These are phyloP conservation scores for Oriolus oriolus DNA, from an alignment of 2,113 vertebrate species.

Conservation along the genomic window DNA sequence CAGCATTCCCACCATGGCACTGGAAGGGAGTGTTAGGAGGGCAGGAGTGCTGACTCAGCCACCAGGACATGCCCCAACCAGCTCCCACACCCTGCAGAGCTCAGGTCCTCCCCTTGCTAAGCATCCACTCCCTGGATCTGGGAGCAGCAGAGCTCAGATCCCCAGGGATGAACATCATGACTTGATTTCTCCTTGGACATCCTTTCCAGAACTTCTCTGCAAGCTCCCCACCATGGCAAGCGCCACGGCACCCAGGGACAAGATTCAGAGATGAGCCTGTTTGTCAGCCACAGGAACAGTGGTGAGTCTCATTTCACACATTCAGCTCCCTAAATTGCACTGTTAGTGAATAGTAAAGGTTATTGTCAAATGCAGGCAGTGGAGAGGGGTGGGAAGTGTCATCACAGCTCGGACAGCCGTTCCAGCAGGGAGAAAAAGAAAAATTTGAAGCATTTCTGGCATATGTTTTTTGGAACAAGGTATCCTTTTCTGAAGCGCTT, in stretches of 20 bases:
- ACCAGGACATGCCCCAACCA: not conserved
- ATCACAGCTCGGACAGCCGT: not conserved
- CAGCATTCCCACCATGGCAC: not conserved
- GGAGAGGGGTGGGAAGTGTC: not conserved
- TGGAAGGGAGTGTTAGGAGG: not conserved
- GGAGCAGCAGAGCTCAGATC: not conserved
- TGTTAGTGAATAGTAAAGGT: not conserved
- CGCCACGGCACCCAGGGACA: accelerated
- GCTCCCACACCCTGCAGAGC: constrained; percentile 2
- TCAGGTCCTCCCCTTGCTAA: not conserved
- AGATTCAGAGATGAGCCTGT: not conserved
- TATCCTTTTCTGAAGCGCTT: not conserved
- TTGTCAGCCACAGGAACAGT: not conserved
- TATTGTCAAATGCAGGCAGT: accelerated
- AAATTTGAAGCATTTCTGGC: not conserved
- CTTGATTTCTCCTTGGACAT: not conserved
- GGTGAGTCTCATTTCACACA: not conserved
- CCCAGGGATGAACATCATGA: not conserved
- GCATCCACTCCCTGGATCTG: not conserved
- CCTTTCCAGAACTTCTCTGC: not conserved
- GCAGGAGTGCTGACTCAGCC: constrained; percentile 31
- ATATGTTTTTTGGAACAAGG: not conserved
- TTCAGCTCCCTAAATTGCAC: not conserved
- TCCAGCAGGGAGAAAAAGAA: not conserved
- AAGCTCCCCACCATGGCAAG: not conserved